Conservation (phyloP, 2,888 invertebrate genomes). For the Epistrophe grossulariae region DNA sequence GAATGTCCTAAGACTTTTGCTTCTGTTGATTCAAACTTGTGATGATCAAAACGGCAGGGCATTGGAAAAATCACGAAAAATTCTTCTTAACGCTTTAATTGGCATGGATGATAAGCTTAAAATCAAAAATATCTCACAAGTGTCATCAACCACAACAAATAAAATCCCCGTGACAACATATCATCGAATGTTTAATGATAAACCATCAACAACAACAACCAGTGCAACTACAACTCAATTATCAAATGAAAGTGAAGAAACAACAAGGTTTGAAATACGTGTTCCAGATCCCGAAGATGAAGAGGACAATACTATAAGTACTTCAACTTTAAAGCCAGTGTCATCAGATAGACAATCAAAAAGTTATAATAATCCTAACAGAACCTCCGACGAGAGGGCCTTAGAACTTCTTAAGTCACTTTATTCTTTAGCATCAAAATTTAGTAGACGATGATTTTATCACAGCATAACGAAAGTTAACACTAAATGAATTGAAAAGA, state of each 20-base stretch:
- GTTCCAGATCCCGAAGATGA: conserved; percentile 81
- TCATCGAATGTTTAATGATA: conserved; percentile 78
- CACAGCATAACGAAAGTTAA: neutral
- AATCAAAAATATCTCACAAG: conserved; percentile 79
- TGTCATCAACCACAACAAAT: conserved; percentile 84
- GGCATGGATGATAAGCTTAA: conserved; percentile 85
- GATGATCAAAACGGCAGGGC: conserved; percentile 89
- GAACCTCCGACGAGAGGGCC: conserved; percentile 90
- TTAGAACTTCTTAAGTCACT: conserved; percentile 92
- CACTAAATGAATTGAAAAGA: conserved; percentile 9
- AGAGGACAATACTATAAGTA: conserved; percentile 78
- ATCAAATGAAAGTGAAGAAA: conserved; percentile 79
- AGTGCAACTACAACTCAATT: conserved; percentile 50
- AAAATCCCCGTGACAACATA: conserved; percentile 77
- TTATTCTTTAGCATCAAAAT: conserved; percentile 93
- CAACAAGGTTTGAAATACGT: conserved; percentile 82
- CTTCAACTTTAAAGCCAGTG: conserved; percentile 77
- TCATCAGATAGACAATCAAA: conserved; percentile 77
- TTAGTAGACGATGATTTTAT: conserved; percentile 86
- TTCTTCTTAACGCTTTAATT: conserved; percentile 88
- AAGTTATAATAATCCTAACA: conserved; percentile 63
- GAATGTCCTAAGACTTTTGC: conserved; percentile 89
- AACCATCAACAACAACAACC: conserved; percentile 77
- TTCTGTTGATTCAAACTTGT: conserved; percentile 91
- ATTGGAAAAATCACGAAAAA: conserved; percentile 88